Evolutionary conservation across 2,113 vertebrate species (phyloP).

Genomic region (Mesocricetus auratus): DNA sequence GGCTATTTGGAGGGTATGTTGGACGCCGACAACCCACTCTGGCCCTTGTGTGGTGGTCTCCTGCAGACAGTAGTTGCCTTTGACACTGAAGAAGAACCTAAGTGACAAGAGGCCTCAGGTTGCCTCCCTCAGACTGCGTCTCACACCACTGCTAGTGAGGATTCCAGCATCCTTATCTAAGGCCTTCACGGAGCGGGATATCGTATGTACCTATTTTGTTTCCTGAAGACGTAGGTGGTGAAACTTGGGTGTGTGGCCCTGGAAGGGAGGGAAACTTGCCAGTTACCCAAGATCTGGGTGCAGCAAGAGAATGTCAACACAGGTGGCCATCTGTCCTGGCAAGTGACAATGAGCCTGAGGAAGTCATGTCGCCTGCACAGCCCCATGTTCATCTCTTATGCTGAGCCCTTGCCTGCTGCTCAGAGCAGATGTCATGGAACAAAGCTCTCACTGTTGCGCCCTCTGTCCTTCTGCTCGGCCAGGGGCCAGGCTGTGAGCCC

Average conservation of each 20-base stretch:
- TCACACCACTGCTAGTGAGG: background rate
- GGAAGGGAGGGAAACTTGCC: background rate
- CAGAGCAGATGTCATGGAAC: background rate
- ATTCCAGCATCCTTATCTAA: slow-evolving; percentile 49
- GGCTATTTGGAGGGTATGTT: background rate
- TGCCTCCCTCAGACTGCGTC: background rate
- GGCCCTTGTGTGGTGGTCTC: background rate
- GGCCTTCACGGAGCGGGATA: background rate
- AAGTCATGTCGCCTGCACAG: fast-evolving
- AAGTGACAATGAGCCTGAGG: background rate
- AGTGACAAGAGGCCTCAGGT: background rate
- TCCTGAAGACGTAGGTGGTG: slow-evolving; percentile 63
- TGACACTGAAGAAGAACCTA: background rate
- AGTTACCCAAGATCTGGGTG: background rate
- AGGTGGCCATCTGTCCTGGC: background rate
- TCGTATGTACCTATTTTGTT: slow-evolving; percentile 54
- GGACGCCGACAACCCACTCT: background rate
- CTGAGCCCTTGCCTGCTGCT: background rate
- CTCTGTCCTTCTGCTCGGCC: background rate
- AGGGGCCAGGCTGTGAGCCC: background rate
- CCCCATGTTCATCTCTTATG: background rate
- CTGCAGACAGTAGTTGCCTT: background rate
- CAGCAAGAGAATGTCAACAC: background rate
- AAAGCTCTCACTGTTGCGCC: background rate
- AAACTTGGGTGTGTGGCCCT: slow-evolving; percentile 36